phyloP scores from a whole-genome alignment of 1,140 invertebrate genomes.

The Latrodectus geometricus region DNA sequence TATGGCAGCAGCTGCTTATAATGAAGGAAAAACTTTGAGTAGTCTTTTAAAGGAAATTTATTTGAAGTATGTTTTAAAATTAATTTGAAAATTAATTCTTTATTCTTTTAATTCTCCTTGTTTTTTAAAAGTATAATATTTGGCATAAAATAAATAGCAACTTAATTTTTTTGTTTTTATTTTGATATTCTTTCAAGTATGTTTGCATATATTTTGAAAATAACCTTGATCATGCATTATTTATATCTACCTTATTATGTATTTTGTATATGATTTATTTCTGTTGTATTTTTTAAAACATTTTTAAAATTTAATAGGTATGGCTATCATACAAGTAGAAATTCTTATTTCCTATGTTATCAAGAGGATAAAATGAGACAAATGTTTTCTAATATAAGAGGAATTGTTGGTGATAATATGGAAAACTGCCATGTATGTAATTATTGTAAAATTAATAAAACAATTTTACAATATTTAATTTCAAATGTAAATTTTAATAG shows the following conservation, averaged over 20 bases:
- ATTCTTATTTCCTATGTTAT: constrained; percentile 91
- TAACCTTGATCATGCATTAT: no score
- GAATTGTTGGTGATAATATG: constrained; percentile 76
- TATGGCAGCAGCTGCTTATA: constrained; percentile 80
- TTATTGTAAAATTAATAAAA: neutral
- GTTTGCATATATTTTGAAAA: no score
- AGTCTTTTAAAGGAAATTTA: constrained; percentile 86
- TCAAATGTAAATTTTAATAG: no score
- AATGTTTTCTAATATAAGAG: constrained; percentile 88
- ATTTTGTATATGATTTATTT: no score
- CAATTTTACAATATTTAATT: no score
- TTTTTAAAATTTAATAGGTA: constrained; percentile 71
- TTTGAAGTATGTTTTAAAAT: constrained; percentile 73
- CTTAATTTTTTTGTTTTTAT: neutral
- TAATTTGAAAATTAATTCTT: neutral
- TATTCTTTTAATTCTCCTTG: no score
- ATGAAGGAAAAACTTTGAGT: constrained; percentile 74
- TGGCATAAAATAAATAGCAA: no score
- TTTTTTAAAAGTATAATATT: no score
- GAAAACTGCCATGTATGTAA: neutral
- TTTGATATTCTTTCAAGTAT: no score
- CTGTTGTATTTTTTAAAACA: no score
- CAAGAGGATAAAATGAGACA: constrained; percentile 77
- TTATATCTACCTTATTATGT: no score
- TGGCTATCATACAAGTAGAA: constrained; percentile 86